These are phyloP conservation scores for Hiodon alosoides DNA, from an alignment of 2,113 vertebrate genomes.

Conservation along the genomic window DNA sequence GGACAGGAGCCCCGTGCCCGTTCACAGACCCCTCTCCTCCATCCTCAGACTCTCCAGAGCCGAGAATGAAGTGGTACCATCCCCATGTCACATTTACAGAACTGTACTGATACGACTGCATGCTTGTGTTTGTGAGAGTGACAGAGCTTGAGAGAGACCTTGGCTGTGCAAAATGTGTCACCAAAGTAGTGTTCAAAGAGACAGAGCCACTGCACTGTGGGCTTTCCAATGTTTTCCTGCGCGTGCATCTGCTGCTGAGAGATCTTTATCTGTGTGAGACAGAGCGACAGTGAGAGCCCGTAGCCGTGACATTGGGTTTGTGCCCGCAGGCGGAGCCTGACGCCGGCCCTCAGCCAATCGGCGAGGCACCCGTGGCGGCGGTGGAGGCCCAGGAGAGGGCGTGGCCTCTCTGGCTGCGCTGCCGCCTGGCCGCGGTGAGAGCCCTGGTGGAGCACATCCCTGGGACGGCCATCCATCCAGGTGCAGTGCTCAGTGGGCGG, in stretches of 20 bases:
- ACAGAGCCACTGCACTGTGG: no score
- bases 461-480: conserved; percentile 46
- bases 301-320: not conserved
- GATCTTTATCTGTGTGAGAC: no score
- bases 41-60: conserved; percentile 11
- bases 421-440: conserved; percentile 60
- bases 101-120: not conserved
- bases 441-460: conserved; percentile 60
- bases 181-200: no score
- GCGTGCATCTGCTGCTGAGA: not conserved
- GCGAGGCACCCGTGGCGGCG: conserved; percentile 40
- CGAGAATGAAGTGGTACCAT: conserved; percentile 32
- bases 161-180: not conserved
- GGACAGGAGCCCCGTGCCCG: conserved; percentile 25
- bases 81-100: not conserved
- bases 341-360: not conserved
- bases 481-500: conserved; percentile 25
- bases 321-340: not conserved
- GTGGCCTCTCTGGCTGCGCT: conserved; percentile 74
- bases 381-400: conserved; percentile 64
- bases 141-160: conserved; percentile 1
- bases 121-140: not conserved
- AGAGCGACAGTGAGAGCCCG: not conserved
- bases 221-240: no score
- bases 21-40: conserved; percentile 26